Conservation (phyloP, 2,113 vertebrate species). For the Probosciger aterrimus region DNA sequence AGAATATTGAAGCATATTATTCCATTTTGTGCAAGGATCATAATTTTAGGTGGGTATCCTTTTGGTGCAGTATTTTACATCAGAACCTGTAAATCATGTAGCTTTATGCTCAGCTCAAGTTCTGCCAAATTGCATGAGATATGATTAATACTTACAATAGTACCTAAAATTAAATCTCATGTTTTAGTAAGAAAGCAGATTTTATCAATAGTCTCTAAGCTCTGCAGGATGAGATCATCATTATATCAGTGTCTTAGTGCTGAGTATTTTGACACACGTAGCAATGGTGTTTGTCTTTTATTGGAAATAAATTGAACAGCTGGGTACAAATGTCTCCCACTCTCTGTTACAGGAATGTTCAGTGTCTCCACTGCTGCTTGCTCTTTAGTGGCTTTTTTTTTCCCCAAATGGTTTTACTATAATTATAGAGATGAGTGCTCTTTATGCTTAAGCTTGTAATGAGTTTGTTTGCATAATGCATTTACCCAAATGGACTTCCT, state of each 20-base stretch:
- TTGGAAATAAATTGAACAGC: not conserved
- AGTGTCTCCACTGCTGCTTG: not conserved
- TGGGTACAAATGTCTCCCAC: not conserved
- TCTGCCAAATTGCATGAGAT: not conserved
- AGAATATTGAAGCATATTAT: not conserved
- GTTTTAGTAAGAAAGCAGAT: not conserved
- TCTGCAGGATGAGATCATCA: not conserved
- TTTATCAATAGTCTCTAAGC: slow-evolving; percentile 5
- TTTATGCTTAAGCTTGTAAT: not conserved
- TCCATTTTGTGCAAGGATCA: not conserved
- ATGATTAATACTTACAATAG: not conserved
- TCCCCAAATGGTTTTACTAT: not conserved
- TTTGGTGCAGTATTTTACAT: not conserved
- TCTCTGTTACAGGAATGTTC: not conserved
- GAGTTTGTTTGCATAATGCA: not conserved
- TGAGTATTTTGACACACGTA: not conserved
- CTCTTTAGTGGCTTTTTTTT: not conserved
- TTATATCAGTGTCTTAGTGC: not conserved
- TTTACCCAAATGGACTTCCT: not conserved
- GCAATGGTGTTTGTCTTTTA: not conserved
- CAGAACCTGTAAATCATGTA: not conserved
- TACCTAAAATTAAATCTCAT: not conserved
- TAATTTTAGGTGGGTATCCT: not conserved
- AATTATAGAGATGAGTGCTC: not conserved
- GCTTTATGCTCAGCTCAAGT: not conserved